A percentile compares a stretch with the other conserved stretches of the same genome.
Conservation (phyloP, 2,113 vertebrate species). For the Symphodus melops region DNA sequence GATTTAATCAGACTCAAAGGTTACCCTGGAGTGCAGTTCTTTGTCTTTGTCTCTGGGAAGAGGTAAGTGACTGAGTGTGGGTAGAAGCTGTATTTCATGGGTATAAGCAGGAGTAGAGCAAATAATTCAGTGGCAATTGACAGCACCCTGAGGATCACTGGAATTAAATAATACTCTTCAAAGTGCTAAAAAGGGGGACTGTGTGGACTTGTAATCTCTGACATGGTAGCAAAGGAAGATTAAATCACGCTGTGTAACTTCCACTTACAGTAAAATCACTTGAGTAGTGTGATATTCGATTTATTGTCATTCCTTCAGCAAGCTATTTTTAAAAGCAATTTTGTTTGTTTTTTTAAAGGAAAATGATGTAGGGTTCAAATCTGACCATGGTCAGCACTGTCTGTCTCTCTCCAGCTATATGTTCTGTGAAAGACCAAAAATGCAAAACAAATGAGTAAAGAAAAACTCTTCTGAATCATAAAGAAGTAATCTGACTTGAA, state of each 20-base stretch:
- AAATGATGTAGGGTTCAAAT: too few species aligned
- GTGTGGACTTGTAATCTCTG: constrained; percentile 34
- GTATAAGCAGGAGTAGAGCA: constrained; percentile 43
- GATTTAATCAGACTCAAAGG: constrained; percentile 31
- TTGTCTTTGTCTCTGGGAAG: background rate
- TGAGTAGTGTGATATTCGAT: background rate
- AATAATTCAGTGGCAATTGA: constrained; percentile 60
- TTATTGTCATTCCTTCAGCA: background rate
- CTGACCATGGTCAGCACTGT: too few species aligned
- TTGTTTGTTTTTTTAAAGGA: too few species aligned
- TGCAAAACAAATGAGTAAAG: too few species aligned
- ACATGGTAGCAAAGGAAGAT: constrained; percentile 36
- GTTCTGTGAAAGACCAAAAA: too few species aligned
- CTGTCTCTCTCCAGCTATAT: too few species aligned
- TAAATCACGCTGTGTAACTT: constrained; percentile 20
- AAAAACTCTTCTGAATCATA: too few species aligned
- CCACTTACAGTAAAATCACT: constrained; percentile 6
- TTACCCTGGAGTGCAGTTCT: constrained; percentile 7
- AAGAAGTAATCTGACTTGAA: background rate
- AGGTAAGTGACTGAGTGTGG: constrained; percentile 33
- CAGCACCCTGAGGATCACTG: constrained; percentile 53
- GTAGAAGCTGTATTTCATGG: constrained; percentile 39
- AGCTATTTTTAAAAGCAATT: background rate
- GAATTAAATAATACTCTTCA: constrained; percentile 64
- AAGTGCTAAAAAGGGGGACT: constrained; percentile 19